These are phyloP conservation scores for Symphodus melops DNA, from an alignment of 2,113 vertebrate species.

Conservation along the genomic window DNA sequence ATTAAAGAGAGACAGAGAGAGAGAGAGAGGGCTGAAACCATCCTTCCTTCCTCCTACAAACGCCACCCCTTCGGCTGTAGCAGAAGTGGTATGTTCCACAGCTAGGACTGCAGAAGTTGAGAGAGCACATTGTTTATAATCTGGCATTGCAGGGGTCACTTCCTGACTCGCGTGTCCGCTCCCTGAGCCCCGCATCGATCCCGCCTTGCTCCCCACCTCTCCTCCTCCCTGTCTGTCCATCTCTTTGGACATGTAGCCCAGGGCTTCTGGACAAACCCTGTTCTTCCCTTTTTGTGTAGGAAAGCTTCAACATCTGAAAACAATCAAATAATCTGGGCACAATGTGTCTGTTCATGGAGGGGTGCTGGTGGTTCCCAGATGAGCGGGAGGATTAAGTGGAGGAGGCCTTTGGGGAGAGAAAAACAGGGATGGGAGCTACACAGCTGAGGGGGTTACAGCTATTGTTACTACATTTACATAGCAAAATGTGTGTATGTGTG, in stretches of 20 bases:
- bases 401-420: slow-evolving; percentile 63
- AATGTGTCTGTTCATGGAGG: slow-evolving; percentile 82
- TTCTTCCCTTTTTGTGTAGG: slow-evolving; percentile 80
- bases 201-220: slow-evolving; percentile 29
- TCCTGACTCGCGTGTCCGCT: slow-evolving; percentile 85
- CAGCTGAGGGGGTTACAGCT: slow-evolving; percentile 49
- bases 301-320: slow-evolving; percentile 84
- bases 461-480: slow-evolving; percentile 67
- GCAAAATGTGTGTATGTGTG: slow-evolving; percentile 24
- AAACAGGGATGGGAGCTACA: slow-evolving; percentile 58
- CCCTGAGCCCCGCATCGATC: slow-evolving; percentile 67
- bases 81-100: slow-evolving; percentile 81
- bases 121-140: slow-evolving; percentile 88
- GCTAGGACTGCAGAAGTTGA: slow-evolving; percentile 79
- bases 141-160: slow-evolving; percentile 85
- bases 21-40: slow-evolving; percentile 32
- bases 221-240: slow-evolving; percentile 62
- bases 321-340: slow-evolving; percentile 86
- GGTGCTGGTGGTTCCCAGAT: slow-evolving; percentile 81
- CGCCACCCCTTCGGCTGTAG: slow-evolving; percentile 73
- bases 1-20: slow-evolving; percentile 41
- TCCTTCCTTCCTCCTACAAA: slow-evolving; percentile 55
- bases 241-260: slow-evolving; percentile 57
- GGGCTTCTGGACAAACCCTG: slow-evolving; percentile 69
- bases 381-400: slow-evolving; percentile 80